Percentiles rank a stretch among this genome's conserved stretches.
Conservation (phyloP, 2,797 vertebrate genomes). For the Choloepus didactylus region DNA sequence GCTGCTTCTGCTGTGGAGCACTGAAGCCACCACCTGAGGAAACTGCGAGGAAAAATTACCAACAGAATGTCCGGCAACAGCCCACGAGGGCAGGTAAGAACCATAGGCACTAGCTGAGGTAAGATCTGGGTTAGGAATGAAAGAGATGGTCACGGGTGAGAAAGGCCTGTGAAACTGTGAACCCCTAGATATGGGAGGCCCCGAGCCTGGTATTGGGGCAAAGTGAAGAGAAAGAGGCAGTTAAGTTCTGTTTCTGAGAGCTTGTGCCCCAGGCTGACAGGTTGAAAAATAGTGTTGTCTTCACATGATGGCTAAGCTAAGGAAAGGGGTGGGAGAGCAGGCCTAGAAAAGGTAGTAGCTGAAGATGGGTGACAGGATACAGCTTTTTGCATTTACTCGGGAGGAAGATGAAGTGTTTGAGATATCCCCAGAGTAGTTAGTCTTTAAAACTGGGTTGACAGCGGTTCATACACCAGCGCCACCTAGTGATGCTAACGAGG, state of each 20-base stretch:
- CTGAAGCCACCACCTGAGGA: conserved; percentile 92
- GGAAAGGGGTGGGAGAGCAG: not conserved
- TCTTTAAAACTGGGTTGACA: not conserved
- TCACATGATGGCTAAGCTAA: not conserved
- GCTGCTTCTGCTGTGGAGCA: conserved; percentile 94
- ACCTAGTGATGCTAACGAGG: conserved; percentile 6
- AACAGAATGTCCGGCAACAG: conserved; percentile 39
- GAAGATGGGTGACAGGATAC: not conserved
- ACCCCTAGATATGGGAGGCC: not conserved
- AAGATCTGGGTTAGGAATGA: not conserved
- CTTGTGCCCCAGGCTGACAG: not conserved
- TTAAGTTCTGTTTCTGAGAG: not conserved
- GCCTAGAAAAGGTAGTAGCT: not conserved
- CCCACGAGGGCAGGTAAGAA: conserved; percentile 62
- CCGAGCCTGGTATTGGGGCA: not conserved
- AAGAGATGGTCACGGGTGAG: not conserved
- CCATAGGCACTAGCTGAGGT: not conserved
- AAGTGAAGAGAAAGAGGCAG: not conserved
- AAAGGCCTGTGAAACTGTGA: not conserved
- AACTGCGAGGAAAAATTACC: conserved; percentile 82
- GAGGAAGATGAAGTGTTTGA: not conserved
- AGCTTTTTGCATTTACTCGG: not conserved
- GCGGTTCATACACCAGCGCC: conserved; percentile 6
- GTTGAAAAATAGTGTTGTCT: not conserved
- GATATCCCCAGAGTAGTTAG: not conserved